phyloP scores from a whole-genome alignment of 2,113 vertebrate species.

The Sturnira hondurensis region DNA sequence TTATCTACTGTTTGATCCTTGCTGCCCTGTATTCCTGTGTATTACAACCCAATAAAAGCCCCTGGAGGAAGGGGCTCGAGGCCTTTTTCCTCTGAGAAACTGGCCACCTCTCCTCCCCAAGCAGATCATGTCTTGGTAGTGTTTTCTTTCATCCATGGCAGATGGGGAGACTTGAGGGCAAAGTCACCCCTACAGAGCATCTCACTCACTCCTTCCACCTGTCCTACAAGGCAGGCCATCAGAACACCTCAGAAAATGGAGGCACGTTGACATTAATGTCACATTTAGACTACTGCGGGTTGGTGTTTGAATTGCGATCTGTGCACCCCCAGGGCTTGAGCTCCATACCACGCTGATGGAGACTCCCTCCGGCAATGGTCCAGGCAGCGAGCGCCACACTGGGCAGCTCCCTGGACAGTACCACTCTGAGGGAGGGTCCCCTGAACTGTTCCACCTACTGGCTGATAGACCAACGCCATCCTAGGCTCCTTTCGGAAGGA shows the following conservation, averaged over 20 bases:
- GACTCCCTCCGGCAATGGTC: not conserved
- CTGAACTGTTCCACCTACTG: not conserved
- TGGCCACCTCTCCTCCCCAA: no score
- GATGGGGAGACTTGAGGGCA: no score
- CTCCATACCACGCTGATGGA: no score
- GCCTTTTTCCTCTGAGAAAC: no score
- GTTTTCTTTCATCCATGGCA: no score
- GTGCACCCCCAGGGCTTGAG: not conserved
- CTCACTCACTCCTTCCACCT: not conserved
- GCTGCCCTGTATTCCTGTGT: no score
- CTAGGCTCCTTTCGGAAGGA: not conserved
- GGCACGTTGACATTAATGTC: not conserved
- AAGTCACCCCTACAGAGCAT: no score
- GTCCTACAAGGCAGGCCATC: not conserved
- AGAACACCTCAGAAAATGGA: not conserved
- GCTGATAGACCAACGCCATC: not conserved
- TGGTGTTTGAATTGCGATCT: not conserved
- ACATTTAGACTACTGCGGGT: not conserved
- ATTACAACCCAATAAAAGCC: no score
- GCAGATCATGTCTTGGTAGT: no score
- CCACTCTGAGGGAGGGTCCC: not conserved
- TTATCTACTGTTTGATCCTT: no score
- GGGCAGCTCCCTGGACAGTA: not conserved
- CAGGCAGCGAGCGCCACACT: not conserved
- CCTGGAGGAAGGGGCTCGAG: no score